A percentile compares a stretch with the other conserved stretches of the same genome.
phyloP scores from a whole-genome alignment of 2,113 vertebrate genomes.

The Hippocampus mohnikei region DNA sequence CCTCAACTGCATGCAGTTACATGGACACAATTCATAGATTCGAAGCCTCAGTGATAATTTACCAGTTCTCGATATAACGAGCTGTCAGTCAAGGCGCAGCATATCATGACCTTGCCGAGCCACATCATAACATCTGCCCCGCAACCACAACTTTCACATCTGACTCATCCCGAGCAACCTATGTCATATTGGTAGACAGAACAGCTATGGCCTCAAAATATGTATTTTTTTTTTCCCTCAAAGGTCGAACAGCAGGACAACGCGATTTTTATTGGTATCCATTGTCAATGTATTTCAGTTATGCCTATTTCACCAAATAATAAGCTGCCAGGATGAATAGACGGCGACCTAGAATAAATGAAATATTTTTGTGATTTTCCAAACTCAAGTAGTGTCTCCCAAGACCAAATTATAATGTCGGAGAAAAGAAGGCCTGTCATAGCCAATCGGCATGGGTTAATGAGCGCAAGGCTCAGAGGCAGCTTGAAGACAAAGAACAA shows the following conservation, averaged over 20 bases:
- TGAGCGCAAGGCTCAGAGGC: constrained; percentile 34
- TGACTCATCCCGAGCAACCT: constrained; percentile 35
- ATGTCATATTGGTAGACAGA: constrained; percentile 21
- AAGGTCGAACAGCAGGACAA: neutral
- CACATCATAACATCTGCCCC: constrained; percentile 45
- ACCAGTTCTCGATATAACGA: constrained; percentile 32
- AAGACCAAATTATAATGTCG: constrained; percentile 26
- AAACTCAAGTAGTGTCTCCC: neutral
- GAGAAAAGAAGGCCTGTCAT: constrained; percentile 41
- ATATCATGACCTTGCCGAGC: constrained; percentile 52
- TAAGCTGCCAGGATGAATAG: too few relatives aligned
- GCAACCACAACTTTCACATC: constrained; percentile 52
- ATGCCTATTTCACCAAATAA: too few relatives aligned
- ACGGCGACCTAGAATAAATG: neutral
- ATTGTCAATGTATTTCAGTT: too few relatives aligned
- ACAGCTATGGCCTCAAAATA: neutral
- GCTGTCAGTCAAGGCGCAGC: constrained; percentile 56
- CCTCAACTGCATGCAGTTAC: neutral
- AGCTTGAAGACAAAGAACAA: constrained; percentile 31
- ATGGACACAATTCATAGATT: neutral
- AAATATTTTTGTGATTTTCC: too few relatives aligned
- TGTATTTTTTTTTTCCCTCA: neutral
- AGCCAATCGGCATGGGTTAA: constrained; percentile 38
- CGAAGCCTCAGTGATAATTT: constrained; percentile 51
- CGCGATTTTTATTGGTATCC: too few relatives aligned